Percentiles rank a stretch among this genome's conserved stretches.
phyloP scores from a whole-genome alignment of 2,797 vertebrate species.

The Mionectes olivaceus region DNA sequence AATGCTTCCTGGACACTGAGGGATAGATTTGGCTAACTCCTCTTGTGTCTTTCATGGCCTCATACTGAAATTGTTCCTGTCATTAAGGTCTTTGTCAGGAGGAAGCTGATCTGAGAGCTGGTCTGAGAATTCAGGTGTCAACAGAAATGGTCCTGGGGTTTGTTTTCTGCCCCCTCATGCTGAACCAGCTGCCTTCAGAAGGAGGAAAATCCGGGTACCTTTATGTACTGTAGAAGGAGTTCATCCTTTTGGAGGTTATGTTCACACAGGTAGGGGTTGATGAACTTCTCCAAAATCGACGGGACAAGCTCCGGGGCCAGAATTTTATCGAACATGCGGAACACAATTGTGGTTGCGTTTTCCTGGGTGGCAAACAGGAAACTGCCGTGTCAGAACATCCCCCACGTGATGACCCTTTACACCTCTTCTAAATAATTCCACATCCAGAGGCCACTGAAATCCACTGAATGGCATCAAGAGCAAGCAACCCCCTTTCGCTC shows the following conservation, averaged over 20 bases:
- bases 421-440: not conserved
- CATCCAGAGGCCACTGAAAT: not conserved
- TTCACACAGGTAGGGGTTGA: slow-evolving; percentile 87
- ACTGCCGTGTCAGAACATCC: not conserved
- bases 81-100: not conserved
- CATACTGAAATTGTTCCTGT: not conserved
- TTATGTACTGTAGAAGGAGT: slow-evolving; percentile 91
- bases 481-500: not conserved
- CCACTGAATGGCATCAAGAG: not conserved
- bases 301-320: slow-evolving; percentile 91
- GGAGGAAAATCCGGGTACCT: slow-evolving; percentile 76
- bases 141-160: not conserved
- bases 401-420: not conserved
- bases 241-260: slow-evolving; percentile 88
- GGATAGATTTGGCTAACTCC: not conserved
- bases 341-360: slow-evolving; percentile 87
- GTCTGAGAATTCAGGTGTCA: not conserved
- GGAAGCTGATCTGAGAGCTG: not conserved
- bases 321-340: slow-evolving; percentile 95
- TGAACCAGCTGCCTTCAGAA: not conserved
- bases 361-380: slow-evolving; percentile 78
- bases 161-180: not conserved
- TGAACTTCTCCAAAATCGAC: slow-evolving; percentile 82
- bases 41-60: not conserved
- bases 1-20: not conserved